Evolutionary conservation across 2,888 invertebrate genomes (phyloP), one percentile per base, ranked within the genome.

Genomic region (Saturnia japonica): DNA sequence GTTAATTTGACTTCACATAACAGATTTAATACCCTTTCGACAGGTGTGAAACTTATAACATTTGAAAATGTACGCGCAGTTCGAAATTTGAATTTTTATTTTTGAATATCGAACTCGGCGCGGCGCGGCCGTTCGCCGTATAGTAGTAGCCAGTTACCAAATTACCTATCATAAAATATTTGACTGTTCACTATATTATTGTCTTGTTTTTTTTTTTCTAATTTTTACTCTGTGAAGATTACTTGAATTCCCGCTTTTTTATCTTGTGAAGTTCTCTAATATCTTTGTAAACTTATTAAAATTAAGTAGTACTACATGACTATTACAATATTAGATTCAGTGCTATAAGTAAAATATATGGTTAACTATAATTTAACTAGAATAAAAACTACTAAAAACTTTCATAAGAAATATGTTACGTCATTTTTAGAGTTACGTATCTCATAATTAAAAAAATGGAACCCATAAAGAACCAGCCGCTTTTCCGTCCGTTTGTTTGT

Each of bases 31-130:
- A 69, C 75, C 73, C 74, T 85, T 82, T 72, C 71, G 79, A 75
- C 80, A 83, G 89, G 90, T 89, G 90, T 90, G 85, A 91, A 90
- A 85, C 82, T 81, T 86, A 87, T 90, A 90, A 91, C 91, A 91
- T 91, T 91, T 90, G 82, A 85, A 85, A 88, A 86, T 80, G 85
- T 82, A 81, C 81, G 80, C 79, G 78, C 79, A 78, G 80, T 82
- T 84, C 80, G 83, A 82, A 79, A 82, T 82, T 87, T 83, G 83
- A 87, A 84, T 86, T 88, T 84, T 82, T 86, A 84, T 86, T 84
- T 80, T 84, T 80, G 78, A 84, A 84, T 81, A 81, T 83, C 82
- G 81, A 81, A 84, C 75, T 72, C 73, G 71, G 74, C 72, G 75
- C 75, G 75, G 74, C 71, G 76, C 75, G 76, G 77, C 80, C n/a